These are phyloP conservation scores for Phylloscopus trochiloides DNA, from an alignment of 2,113 vertebrate species.

Conservation along the genomic window DNA sequence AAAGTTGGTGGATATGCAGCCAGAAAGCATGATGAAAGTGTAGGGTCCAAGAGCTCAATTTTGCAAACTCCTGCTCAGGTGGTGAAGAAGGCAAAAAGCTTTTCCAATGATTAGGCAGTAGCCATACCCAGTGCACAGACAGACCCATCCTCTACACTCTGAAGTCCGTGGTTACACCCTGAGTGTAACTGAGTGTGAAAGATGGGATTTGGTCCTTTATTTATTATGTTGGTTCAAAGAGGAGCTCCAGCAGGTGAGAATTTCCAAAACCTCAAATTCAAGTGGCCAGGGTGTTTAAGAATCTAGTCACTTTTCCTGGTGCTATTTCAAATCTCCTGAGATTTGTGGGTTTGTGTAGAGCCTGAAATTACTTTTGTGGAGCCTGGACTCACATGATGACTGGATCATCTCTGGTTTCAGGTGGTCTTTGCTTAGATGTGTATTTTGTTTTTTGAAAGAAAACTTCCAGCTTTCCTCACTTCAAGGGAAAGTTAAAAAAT, in stretches of 20 bases:
- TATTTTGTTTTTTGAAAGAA: neutral
- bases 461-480: neutral
- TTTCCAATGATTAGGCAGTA: neutral
- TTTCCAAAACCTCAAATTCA: neutral
- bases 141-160: neutral
- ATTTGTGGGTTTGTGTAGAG: neutral
- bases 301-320: neutral
- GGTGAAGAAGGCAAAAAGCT: neutral
- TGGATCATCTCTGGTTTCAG: neutral
- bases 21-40: neutral
- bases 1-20: neutral
- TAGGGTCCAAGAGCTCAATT: neutral
- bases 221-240: neutral
- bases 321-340: neutral
- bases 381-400: neutral
- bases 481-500: neutral
- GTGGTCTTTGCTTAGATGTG: neutral
- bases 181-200: neutral
- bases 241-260: neutral
- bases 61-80: neutral
- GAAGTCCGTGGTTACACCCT: neutral
- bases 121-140: neutral
- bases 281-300: neutral
- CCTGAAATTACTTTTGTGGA: neutral
- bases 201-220: neutral